These are phyloP conservation scores for Polypterus bichir DNA, from an alignment of 2,113 vertebrate species.

Conservation along the genomic window DNA sequence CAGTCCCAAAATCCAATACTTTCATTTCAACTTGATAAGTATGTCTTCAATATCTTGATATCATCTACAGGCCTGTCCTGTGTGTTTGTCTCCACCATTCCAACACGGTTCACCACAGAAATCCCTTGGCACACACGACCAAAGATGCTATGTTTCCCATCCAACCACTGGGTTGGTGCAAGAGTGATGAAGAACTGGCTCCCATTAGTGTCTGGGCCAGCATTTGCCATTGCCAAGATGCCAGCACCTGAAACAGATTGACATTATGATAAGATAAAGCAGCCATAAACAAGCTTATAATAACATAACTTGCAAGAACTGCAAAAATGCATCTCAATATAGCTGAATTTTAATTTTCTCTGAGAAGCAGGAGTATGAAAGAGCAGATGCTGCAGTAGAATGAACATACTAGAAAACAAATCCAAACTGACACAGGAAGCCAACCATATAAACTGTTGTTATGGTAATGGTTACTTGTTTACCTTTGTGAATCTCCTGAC, in stretches of 20 bases:
- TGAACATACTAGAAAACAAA: neutral
- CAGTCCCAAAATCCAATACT: too few species aligned
- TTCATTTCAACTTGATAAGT: constrained; percentile 43
- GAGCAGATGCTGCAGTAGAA: too few species aligned
- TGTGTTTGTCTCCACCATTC: constrained; percentile 84
- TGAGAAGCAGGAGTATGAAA: too few species aligned
- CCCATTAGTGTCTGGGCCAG: constrained; percentile 84
- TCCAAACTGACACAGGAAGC: neutral
- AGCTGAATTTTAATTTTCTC: neutral
- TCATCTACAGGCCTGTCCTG: constrained; percentile 83
- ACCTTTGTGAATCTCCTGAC: too few species aligned
- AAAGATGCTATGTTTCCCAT: constrained; percentile 89
- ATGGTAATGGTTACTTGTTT: neutral
- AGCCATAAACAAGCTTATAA: neutral
- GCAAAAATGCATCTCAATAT: neutral
- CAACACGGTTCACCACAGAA: constrained; percentile 71
- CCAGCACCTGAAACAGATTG: constrained; percentile 61
- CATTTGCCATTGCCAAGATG: constrained; percentile 91
- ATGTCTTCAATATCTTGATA: constrained; percentile 71
- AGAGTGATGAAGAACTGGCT: constrained; percentile 90
- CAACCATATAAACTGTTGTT: neutral
- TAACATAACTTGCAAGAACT: too few species aligned
- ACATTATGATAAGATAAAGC: neutral
- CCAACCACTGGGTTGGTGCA: constrained; percentile 80
- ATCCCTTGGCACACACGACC: constrained; percentile 81